Evolutionary conservation across 2,113 vertebrate genomes (phyloP).

Genomic region (Ochotona curzoniae): DNA sequence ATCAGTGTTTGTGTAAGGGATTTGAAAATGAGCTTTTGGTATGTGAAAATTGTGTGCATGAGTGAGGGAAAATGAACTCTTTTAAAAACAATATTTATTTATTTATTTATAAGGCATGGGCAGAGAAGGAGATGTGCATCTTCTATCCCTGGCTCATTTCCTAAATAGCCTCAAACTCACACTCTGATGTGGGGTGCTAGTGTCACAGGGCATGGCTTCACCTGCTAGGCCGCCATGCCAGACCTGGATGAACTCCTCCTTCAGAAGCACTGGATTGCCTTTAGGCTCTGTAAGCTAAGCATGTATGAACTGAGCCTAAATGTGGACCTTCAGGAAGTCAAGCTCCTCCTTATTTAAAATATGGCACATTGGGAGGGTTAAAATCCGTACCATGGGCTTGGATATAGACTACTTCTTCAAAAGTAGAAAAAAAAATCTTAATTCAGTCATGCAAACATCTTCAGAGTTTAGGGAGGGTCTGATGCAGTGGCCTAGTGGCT

Average conservation of each 20-base stretch:
- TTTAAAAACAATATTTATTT: too few species aligned
- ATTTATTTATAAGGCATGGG: too few species aligned
- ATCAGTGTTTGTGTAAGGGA: background rate
- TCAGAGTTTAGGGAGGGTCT: too few species aligned
- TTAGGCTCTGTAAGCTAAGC: background rate
- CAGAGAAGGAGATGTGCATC: too few species aligned
- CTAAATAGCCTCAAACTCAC: too few species aligned
- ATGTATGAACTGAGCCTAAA: background rate
- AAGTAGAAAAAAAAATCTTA: too few species aligned
- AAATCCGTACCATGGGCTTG: background rate
- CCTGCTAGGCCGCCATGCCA: too few species aligned
- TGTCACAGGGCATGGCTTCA: too few species aligned
- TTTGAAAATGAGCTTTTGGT: slow-evolving; percentile 7
- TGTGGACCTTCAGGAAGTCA: background rate
- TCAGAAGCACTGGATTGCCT: background rate
- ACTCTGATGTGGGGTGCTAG: too few species aligned
- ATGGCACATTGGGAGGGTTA: background rate
- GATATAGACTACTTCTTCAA: background rate
- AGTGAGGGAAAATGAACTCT: background rate
- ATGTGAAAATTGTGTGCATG: slow-evolving; percentile 11
- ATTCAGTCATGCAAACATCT: too few species aligned
- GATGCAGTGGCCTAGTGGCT: too few species aligned
- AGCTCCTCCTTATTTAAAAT: background rate
- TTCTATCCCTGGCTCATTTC: too few species aligned
- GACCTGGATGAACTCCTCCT: background rate